These are phyloP conservation scores for Saimiri boliviensis DNA, from an alignment of 2,113 vertebrate genomes.

Conservation along the genomic window DNA sequence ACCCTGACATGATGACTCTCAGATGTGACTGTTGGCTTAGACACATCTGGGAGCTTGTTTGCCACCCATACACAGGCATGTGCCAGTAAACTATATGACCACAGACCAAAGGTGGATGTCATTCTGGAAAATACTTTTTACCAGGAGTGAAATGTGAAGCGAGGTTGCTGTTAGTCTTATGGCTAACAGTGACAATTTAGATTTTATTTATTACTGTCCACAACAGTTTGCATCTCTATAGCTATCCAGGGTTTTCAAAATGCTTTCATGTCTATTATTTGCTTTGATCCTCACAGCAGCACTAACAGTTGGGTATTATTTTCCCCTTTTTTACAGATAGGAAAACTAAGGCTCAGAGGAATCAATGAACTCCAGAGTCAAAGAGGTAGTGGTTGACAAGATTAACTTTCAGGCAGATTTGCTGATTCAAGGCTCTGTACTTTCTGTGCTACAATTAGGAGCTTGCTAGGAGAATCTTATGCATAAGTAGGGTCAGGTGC, in stretches of 20 bases:
- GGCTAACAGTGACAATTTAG: not conserved
- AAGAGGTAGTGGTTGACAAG: not conserved
- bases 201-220: not conserved
- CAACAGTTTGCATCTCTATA: not conserved
- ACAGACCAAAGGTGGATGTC: conserved; percentile 1
- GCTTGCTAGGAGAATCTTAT: not conserved
- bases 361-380: not conserved
- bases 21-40: not conserved
- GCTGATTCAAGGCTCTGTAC: not conserved
- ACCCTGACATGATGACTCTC: not conserved
- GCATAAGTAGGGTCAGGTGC: not conserved
- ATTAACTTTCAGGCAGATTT: not conserved
- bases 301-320: not conserved
- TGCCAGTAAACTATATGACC: not conserved
- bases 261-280: not conserved
- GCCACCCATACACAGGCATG: not conserved
- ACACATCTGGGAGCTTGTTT: not conserved
- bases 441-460: not conserved
- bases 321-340: not conserved
- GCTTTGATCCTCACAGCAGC: not conserved
- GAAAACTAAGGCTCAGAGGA: not conserved
- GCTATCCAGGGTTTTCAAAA: not conserved
- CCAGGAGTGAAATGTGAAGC: not conserved
- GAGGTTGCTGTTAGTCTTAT: not conserved
- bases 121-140: conserved; percentile 14